phyloP scores from a whole-genome alignment of 35 echinoderm and acorn worm genomes.

The Ophiothrix spiculata region DNA sequence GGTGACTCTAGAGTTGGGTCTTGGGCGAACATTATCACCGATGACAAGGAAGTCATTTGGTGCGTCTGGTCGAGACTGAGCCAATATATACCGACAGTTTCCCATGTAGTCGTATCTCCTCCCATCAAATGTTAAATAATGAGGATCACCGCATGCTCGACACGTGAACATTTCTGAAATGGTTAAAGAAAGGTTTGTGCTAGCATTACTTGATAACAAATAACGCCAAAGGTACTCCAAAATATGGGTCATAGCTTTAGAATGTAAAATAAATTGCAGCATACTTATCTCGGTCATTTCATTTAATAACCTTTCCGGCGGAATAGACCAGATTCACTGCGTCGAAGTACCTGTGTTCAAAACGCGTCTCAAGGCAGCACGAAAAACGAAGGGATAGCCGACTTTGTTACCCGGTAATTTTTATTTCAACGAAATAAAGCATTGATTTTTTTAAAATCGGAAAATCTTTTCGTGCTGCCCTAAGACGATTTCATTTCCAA shows the following conservation, averaged over 20 bases:
- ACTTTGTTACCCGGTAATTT: too few species aligned
- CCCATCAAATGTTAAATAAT: background rate
- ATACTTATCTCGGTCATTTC: background rate
- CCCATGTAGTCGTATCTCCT: background rate
- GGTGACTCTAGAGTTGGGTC: background rate
- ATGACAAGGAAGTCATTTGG: background rate
- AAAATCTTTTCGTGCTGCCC: background rate
- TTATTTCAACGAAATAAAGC: too few species aligned
- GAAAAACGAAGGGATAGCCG: too few species aligned
- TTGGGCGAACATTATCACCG: background rate
- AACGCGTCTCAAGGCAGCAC: too few species aligned
- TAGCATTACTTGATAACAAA: too few species aligned
- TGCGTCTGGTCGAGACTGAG: background rate
- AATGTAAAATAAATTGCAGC: background rate
- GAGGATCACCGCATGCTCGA: background rate
- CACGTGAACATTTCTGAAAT: background rate
- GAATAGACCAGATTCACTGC: background rate
- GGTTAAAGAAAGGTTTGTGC: background rate
- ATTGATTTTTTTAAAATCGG: too few species aligned
- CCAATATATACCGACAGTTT: background rate
- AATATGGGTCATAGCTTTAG: background rate
- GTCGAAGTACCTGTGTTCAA: background rate
- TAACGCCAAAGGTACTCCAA: background rate
- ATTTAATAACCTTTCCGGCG: background rate
- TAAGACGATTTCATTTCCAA: background rate